phyloP scores from a whole-genome alignment of 2,888 invertebrate species.

The Ctena decussata region DNA sequence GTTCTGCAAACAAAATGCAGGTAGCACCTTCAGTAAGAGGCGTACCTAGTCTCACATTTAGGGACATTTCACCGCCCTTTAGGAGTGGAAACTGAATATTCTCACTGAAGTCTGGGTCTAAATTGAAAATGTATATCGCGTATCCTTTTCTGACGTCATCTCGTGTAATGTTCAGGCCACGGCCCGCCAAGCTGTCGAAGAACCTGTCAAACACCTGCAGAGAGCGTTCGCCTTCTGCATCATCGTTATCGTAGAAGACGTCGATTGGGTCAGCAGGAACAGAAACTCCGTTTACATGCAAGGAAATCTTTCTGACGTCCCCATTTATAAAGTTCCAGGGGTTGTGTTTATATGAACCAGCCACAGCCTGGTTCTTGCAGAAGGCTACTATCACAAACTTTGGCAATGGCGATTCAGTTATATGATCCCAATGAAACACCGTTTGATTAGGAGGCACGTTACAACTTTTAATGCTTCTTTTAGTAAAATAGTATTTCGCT shows the following conservation, averaged over 20 bases:
- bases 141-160: conserved; percentile 1
- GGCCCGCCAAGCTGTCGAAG: neutral
- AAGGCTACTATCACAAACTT: conserved; percentile 19
- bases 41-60: neutral
- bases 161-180: neutral
- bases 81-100: conserved; percentile 5
- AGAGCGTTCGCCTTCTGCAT: neutral
- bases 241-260: neutral
- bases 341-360: neutral
- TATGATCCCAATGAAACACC: conserved; percentile 26
- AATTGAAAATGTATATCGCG: neutral
- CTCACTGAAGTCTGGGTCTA: neutral
- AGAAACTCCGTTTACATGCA: neutral
- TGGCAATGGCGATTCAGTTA: conserved; percentile 5
- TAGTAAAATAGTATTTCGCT: conserved; percentile 9
- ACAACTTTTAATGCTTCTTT: conserved; percentile 3
- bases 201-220: neutral
- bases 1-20: neutral
- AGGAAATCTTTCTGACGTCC: neutral
- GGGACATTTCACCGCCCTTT: conserved; percentile 2
- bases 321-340: neutral
- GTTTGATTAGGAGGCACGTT: conserved; percentile 15
- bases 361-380: neutral
- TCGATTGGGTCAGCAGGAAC: neutral
- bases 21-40: neutral